Percentiles rank a stretch among this genome's conserved stretches.
Evolutionary conservation across 1,140 invertebrate genomes (phyloP).

Genomic region (Drosophila hydei): DNA sequence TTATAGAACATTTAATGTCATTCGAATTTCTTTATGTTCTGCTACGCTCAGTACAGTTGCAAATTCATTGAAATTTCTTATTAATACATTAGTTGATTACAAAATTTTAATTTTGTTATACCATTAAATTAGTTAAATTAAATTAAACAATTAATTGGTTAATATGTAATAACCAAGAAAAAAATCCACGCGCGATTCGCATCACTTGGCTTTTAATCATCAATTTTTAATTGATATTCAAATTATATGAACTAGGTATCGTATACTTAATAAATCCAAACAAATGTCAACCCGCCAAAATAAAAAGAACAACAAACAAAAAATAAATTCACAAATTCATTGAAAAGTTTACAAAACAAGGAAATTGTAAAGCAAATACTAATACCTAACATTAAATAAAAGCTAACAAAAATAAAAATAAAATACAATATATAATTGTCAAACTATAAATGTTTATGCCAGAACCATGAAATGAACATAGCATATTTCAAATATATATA

Average conservation of each 20-base stretch:
- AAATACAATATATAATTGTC: constrained; percentile 17
- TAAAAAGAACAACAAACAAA: constrained; percentile 48
- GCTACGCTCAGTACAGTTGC: constrained; percentile 3
- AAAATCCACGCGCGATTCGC: constrained; percentile 30
- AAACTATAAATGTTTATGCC: constrained; percentile 34
- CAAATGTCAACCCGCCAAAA: constrained; percentile 75
- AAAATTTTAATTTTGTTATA: constrained; percentile 26
- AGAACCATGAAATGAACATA: constrained; percentile 24
- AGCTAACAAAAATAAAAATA: constrained; percentile 36
- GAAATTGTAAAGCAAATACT: constrained; percentile 40
- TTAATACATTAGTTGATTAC: constrained; percentile 25
- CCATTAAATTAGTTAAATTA: constrained; percentile 68
- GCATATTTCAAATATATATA: constrained; percentile 19
- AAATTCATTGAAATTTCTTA: constrained; percentile 10
- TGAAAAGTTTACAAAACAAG: constrained; percentile 43
- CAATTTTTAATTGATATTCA: constrained; percentile 60
- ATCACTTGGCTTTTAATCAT: constrained; percentile 45
- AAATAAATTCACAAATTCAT: constrained; percentile 61
- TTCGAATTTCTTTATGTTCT: no score
- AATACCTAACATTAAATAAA: constrained; percentile 6
- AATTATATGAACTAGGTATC: constrained; percentile 41
- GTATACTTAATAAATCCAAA: constrained; percentile 64
- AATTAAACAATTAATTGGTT: constrained; percentile 68
- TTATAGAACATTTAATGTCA: not conserved
- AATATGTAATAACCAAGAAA: constrained; percentile 8